Evolutionary conservation across 2,113 vertebrate species (phyloP).

Genomic region (Cyprinodon variegatus): DNA sequence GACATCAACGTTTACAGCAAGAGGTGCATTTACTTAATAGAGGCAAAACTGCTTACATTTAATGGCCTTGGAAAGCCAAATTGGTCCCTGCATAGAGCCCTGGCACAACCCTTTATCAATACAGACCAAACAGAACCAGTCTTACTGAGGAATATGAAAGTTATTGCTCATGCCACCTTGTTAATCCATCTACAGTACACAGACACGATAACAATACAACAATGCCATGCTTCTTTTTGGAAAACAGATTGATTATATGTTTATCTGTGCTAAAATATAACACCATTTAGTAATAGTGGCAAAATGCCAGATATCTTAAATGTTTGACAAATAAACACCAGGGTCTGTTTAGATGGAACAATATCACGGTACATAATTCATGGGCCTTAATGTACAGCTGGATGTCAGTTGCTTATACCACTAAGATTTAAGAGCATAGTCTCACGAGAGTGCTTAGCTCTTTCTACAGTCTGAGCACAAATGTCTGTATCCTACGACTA

Average conservation of each 20-base stretch:
- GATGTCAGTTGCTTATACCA: background rate
- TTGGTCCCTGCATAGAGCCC: conserved; percentile 25
- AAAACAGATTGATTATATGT: background rate
- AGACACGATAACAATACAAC: too few species aligned
- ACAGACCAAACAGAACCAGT: conserved; percentile 30
- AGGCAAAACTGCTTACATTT: conserved; percentile 34
- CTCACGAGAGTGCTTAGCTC: conserved; percentile 8
- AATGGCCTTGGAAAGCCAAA: background rate
- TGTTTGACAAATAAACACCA: background rate
- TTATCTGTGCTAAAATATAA: background rate
- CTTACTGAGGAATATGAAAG: background rate
- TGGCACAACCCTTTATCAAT: conserved; percentile 7
- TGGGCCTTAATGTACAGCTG: background rate
- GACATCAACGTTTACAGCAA: conserved; percentile 35
- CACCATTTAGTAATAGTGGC: background rate
- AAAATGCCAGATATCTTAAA: background rate
- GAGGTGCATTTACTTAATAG: conserved; percentile 51
- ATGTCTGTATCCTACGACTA: conserved; percentile 1
- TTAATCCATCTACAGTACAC: background rate
- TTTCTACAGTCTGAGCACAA: background rate
- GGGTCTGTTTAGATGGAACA: conserved; percentile 1
- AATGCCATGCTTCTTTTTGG: background rate
- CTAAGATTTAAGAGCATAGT: conserved; percentile 36
- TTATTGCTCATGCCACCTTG: background rate
- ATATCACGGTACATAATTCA: conserved; percentile 29